Evolutionary conservation across 1,140 invertebrate genomes (phyloP), one percentile per base, ranked within the genome.

Genomic region (Plodia interpunctella): DNA sequence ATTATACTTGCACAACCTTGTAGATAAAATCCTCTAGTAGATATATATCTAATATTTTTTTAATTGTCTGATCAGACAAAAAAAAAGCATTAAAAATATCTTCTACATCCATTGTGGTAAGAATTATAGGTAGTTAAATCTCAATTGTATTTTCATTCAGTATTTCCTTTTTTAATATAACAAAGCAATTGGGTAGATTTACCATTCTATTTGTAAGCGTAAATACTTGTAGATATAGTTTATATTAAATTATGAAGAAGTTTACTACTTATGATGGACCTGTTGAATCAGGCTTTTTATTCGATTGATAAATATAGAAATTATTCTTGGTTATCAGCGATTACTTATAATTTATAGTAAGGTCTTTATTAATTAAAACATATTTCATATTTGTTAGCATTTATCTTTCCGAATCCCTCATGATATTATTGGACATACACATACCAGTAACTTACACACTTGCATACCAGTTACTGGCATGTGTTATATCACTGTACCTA

Each of bases 351-450:
- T 15, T 44, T 44, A 44, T 44, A 15, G n/a, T 44, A 44, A 44
- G n/a, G 10, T 44, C 38, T 44, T 25, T 32, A 32, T 44, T 44
- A 44, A 44, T 44, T 44, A 44, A 44, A 44, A 44, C 38, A 44
- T 44, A 44, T 44, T 44, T 44, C 38, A 5, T 44, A 44, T 11
- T 38, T 15, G 15, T 15, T 15, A 15, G 10, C 15, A 15, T 44
- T 15, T 44, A 44, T 44, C 15, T 44, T 11, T 35, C 8, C 8
- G 10, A 25, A 9, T 5, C 30, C 30, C 9, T 32, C 9, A n/a
- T n/a, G n/a, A n/a, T n/a, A n/a, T n/a, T n/a, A n/a, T n/a, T n/a
- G n/a, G n/a, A n/a, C n/a, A n/a, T n/a, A n/a, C n/a, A n/a, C n/a
- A n/a, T n/a, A n/a, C n/a, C n/a, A n/a, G n/a, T n/a, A n/a, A n/a